Conservation (phyloP, 2,888 invertebrate species). For the Trilocha varians region DNA sequence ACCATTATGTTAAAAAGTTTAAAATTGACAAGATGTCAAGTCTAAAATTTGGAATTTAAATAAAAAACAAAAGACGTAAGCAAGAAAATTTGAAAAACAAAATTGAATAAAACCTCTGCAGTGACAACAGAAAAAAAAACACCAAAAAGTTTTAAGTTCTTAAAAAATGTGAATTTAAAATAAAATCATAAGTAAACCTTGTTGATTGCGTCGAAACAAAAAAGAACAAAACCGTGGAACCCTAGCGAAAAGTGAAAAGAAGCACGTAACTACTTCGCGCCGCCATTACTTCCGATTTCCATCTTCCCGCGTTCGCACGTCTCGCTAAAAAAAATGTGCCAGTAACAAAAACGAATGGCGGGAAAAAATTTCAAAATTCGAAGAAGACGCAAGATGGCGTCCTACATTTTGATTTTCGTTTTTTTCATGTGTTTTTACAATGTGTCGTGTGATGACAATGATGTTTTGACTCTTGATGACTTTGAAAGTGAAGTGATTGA, state of each 20-base stretch:
- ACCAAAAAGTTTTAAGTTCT: too few relatives aligned
- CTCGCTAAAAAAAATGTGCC: constrained; percentile 33
- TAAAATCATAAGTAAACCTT: background rate
- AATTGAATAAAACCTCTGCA: too few relatives aligned
- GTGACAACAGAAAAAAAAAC: too few relatives aligned
- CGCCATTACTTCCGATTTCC: constrained; percentile 54
- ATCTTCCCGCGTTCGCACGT: constrained; percentile 49
- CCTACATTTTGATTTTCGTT: constrained; percentile 11
- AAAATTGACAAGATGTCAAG: too few relatives aligned
- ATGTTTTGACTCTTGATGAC: constrained; percentile 59
- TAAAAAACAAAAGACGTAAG: background rate
- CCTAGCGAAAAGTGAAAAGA: constrained; percentile 57
- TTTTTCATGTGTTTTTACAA: constrained; percentile 28
- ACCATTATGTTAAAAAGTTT: background rate
- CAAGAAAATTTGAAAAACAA: background rate
- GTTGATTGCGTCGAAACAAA: background rate
- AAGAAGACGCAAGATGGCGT: constrained; percentile 29
- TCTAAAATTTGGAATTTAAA: background rate
- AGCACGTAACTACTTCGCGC: constrained; percentile 25
- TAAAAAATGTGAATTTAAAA: background rate
- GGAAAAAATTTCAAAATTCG: constrained; percentile 44
- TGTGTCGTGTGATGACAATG: constrained; percentile 49
- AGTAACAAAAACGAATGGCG: constrained; percentile 35
- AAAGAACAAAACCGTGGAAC: constrained; percentile 12
- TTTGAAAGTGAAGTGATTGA: constrained; percentile 41